Evolutionary conservation across 2,113 vertebrate species (phyloP), one percentile per base, ranked within the genome.

Genomic region (Anthoscopus minutus): DNA sequence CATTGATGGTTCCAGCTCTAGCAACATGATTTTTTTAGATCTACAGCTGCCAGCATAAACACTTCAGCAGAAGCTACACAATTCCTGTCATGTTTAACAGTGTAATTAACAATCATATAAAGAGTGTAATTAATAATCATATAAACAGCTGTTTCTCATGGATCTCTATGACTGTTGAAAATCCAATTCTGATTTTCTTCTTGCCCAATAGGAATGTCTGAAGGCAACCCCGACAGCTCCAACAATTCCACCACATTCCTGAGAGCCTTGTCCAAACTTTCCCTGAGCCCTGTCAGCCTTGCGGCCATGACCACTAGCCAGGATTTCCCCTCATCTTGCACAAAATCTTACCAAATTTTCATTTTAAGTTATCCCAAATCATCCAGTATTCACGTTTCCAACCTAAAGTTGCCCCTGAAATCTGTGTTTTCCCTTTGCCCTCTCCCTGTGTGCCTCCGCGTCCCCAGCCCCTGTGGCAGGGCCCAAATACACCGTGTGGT

Each of bases 321-420:
- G 30, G 28, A 14, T 70, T 60, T 37, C 27, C 38, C 19, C 25
- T 71, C 35, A 17, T 6, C 21, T 13, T 7, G 5, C 38, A 5
- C 20, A 35, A 64, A 87, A 69, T 5, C 24, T 11, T 35, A 6
- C 15, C 11, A 0, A 0, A 7, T 27, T 44, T 42, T 24, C 33
- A 4, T 9, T 31, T 30, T 1, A 7, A 23, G 3, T 42, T 28
- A n/a, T 31, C 56, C 31, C 15, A 23, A 31, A 31, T 7, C 6
- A 4, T 3, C 25, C 20, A 0, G 0, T 56, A 58, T 22, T 24
- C 15, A 3, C 27, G 0, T 25, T 65, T 14, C 27, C 6, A 15
- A 8, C 25, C 13, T 19, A 3, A 38, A 69, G 10, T 2, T 2
- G 1, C 4, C 0, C 13, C 64, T 7, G 16, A 28, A 31, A 25